Evolutionary conservation across 2,113 vertebrate species (phyloP).

Genomic region (Gadus macrocephalus): DNA sequence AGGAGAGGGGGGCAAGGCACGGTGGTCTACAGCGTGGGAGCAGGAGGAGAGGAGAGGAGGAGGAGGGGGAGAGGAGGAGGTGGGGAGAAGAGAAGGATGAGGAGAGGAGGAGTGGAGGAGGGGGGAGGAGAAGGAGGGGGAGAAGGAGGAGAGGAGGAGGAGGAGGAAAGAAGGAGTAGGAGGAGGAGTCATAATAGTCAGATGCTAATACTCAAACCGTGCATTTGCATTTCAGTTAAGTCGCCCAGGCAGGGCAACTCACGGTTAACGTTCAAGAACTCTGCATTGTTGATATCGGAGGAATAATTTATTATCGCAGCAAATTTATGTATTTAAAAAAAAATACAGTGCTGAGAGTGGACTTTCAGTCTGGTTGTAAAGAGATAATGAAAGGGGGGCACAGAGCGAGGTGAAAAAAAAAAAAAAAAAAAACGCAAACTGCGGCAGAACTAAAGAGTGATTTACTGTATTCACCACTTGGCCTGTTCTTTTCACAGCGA

Average conservation of each 20-base stretch:
- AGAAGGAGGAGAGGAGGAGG: too few species aligned
- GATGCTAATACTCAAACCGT: slow-evolving; percentile 1
- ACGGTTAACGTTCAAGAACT: slow-evolving; percentile 7
- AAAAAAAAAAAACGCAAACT: slow-evolving; percentile 8
- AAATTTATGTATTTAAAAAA: slow-evolving; percentile 40
- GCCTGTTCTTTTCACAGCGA: slow-evolving; percentile 57
- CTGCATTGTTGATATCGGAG: slow-evolving; percentile 26
- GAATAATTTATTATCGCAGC: slow-evolving; percentile 25
- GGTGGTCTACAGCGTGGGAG: slow-evolving; percentile 55
- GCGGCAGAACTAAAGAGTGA: slow-evolving; percentile 66
- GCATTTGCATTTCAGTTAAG: slow-evolving; percentile 23
- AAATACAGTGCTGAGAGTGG: slow-evolving; percentile 28
- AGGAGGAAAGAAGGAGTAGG: not conserved
- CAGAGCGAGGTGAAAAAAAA: slow-evolving; percentile 40
- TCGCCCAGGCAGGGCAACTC: slow-evolving; percentile 23
- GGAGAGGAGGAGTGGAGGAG: not conserved
- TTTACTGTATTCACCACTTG: slow-evolving; percentile 64
- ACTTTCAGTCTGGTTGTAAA: slow-evolving; percentile 43
- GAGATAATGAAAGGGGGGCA: slow-evolving; percentile 46
- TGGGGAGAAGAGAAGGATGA: not conserved
- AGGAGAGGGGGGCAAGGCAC: slow-evolving; percentile 48
- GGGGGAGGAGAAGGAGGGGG: too few species aligned
- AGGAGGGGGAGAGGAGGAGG: too few species aligned
- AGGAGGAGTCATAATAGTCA: not conserved
- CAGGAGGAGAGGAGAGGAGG: slow-evolving; percentile 1